A percentile compares a stretch with the other conserved stretches of the same genome.
Evolutionary conservation across 2,888 invertebrate species (phyloP).

Genomic region (Rhamnusium bicolor): DNA sequence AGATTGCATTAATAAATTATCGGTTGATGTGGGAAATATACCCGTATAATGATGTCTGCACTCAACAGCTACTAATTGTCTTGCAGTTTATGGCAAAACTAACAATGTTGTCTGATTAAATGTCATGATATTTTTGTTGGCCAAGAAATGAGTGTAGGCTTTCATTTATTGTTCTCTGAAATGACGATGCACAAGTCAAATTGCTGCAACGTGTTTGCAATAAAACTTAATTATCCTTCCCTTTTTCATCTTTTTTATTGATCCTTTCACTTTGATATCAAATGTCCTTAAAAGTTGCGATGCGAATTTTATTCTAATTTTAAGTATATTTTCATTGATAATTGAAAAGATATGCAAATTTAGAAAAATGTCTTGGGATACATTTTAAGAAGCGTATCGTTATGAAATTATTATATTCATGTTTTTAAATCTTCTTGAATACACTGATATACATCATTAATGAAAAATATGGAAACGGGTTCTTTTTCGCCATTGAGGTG

Average conservation of each 20-base stretch:
- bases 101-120: conserved; percentile 31
- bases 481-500: no score
- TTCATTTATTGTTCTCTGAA: conserved; percentile 25
- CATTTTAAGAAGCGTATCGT: neutral
- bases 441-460: no score
- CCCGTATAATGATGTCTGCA: conserved; percentile 11
- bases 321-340: neutral
- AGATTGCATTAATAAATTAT: conserved; percentile 28
- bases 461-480: no score
- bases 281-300: conserved; percentile 22
- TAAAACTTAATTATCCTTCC: conserved; percentile 18
- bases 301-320: conserved; percentile 18
- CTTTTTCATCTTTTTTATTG: conserved; percentile 21
- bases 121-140: conserved; percentile 25
- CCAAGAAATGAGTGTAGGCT: conserved; percentile 19
- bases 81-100: conserved; percentile 20
- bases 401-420: neutral
- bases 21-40: conserved; percentile 19
- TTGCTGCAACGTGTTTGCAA: conserved; percentile 10
- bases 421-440: neutral
- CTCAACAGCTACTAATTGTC: conserved; percentile 26
- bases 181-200: conserved; percentile 12
- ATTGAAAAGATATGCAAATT: conserved; percentile 19
- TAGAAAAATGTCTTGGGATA: neutral
- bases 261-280: conserved; percentile 19